phyloP scores from a whole-genome alignment of 1,140 invertebrate species.

The Tetragnatha versicolor region DNA sequence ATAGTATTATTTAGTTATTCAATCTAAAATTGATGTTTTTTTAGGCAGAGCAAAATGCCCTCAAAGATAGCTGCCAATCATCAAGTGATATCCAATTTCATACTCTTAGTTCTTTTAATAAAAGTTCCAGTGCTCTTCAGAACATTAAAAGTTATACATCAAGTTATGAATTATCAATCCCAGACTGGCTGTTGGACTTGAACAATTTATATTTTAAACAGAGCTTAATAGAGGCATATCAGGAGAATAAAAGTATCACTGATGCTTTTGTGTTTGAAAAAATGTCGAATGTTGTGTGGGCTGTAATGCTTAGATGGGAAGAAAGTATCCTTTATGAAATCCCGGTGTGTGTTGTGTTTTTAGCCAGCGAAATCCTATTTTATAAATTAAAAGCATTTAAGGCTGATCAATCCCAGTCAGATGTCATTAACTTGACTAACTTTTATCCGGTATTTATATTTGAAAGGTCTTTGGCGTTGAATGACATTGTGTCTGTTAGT shows the following conservation, averaged over 20 bases:
- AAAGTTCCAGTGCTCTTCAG: not conserved
- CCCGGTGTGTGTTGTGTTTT: constrained; percentile 11
- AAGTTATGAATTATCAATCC: constrained; percentile 26
- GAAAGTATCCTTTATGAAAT: constrained; percentile 14
- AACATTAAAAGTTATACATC: not conserved
- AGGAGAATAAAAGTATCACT: not conserved
- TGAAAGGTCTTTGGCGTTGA: not conserved
- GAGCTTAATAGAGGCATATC: not conserved
- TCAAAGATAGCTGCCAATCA: too few relatives aligned
- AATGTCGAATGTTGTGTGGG: constrained; percentile 8
- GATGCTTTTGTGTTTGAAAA: not conserved
- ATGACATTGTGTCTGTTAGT: constrained; percentile 12
- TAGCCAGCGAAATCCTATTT: constrained; percentile 15
- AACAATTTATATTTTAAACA: not conserved
- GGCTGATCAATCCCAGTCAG: not conserved
- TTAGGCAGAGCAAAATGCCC: too few relatives aligned
- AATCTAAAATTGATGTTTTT: too few relatives aligned
- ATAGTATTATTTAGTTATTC: too few relatives aligned
- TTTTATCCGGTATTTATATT: constrained; percentile 12
- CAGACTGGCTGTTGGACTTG: constrained; percentile 28
- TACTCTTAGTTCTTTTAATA: not conserved
- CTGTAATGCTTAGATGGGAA: not conserved
- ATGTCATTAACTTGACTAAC: not conserved
- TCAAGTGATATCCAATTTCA: constrained; percentile 17
- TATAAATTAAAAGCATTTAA: constrained; percentile 12